Evolutionary conservation across 2,113 vertebrate genomes (phyloP).

Genomic region (Carassius carassius): DNA sequence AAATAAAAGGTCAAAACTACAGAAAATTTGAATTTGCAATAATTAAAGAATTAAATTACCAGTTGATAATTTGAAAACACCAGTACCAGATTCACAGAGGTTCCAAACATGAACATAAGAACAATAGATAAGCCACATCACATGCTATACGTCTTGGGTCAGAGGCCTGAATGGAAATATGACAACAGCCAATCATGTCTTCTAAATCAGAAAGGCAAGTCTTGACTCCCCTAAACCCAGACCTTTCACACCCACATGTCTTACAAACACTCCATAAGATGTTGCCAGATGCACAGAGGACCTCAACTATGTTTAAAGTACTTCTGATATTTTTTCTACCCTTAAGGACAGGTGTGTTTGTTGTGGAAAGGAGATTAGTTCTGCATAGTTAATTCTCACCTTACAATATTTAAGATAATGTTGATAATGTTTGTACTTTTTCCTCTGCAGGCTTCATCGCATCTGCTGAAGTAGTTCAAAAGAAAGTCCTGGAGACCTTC

Average conservation of each 20-base stretch:
- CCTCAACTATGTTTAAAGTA: not conserved
- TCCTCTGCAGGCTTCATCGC: not conserved
- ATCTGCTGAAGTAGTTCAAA: conserved; percentile 9
- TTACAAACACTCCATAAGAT: not conserved
- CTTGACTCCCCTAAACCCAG: not conserved
- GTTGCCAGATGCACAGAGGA: not conserved
- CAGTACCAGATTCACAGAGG: not conserved
- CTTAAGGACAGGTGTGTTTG: conserved; percentile 29
- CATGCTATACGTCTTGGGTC: not conserved
- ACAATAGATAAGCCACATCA: not conserved
- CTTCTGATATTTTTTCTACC: not conserved
- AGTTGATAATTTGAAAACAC: not conserved
- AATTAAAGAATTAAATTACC: not conserved
- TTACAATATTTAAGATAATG: not conserved
- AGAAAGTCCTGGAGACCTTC: conserved; percentile 33
- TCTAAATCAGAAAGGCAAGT: conserved; percentile 9
- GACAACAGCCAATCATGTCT: conserved; percentile 29
- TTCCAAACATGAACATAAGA: not conserved
- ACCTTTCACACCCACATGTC: not conserved
- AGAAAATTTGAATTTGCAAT: not conserved
- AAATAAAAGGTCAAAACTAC: not conserved
- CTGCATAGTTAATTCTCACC: not conserved
- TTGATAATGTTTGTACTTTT: not conserved
- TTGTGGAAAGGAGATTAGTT: not conserved
- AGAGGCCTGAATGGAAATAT: conserved; percentile 21